Conservation (phyloP, 2,888 invertebrate genomes). For the Scaptomyza caliginosa region DNA sequence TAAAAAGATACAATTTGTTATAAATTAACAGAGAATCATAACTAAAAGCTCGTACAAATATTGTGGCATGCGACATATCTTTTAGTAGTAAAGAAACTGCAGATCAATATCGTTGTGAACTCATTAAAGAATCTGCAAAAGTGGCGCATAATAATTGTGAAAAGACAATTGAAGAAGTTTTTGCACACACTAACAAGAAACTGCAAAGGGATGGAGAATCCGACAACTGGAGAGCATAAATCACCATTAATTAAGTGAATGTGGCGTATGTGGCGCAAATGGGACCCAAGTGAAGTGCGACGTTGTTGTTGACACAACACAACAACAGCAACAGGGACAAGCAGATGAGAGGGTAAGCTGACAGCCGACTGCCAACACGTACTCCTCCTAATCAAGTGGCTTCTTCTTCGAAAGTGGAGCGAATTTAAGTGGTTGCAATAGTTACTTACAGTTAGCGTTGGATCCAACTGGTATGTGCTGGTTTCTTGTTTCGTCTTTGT, state of each 20-base stretch:
- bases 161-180: slow-evolving; percentile 65
- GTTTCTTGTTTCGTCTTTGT: slow-evolving; percentile 19
- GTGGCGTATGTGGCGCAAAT: slow-evolving; percentile 31
- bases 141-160: slow-evolving; percentile 31
- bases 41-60: too few relatives aligned
- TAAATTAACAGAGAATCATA: too few relatives aligned
- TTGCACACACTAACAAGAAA: slow-evolving; percentile 8
- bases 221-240: slow-evolving; percentile 61
- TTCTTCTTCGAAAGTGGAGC: slow-evolving; percentile 41
- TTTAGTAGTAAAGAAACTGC: not conserved
- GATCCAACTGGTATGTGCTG: slow-evolving; percentile 38
- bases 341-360: not conserved
- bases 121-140: slow-evolving; percentile 12
- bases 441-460: slow-evolving; percentile 44
- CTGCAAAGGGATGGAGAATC: slow-evolving; percentile 3
- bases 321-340: slow-evolving; percentile 1
- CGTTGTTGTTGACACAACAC: slow-evolving; percentile 63
- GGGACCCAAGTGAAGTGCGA: slow-evolving; percentile 61
- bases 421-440: slow-evolving; percentile 5
- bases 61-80: not conserved
- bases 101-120: not conserved
- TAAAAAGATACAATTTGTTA: too few relatives aligned
- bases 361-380: slow-evolving; percentile 13
- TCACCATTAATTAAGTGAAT: slow-evolving; percentile 72
- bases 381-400: slow-evolving; percentile 36